A percentile compares a stretch with the other conserved stretches of the same genome.
These are phyloP conservation scores for Mayetiola destructor DNA, from an alignment of 2,888 invertebrate species.

Conservation along the genomic window DNA sequence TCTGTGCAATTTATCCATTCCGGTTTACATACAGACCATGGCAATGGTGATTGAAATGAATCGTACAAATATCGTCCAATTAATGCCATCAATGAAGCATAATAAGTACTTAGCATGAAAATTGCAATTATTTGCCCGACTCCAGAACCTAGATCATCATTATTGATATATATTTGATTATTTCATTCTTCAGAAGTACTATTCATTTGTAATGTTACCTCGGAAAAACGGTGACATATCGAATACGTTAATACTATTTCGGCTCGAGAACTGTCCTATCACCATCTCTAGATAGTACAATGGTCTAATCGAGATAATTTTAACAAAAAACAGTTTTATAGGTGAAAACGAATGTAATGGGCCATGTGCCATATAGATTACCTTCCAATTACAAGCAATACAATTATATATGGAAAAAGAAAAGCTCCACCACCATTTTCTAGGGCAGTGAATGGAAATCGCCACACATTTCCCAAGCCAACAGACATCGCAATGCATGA, in stretches of 20 bases:
- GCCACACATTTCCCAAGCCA: conserved; percentile 52
- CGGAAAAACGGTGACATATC: conserved; percentile 52
- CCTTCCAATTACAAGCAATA: conserved; percentile 45
- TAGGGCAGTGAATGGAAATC: conserved; percentile 48
- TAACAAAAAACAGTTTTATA: too few relatives aligned
- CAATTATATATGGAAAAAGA: conserved; percentile 48
- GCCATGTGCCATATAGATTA: too few relatives aligned
- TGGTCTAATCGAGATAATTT: too few relatives aligned
- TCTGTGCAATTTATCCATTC: conserved; percentile 40
- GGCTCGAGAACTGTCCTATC: conserved; percentile 56
- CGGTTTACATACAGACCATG: conserved; percentile 45
- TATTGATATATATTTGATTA: too few relatives aligned
- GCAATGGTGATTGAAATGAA: conserved; percentile 44
- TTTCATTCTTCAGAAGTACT: too few relatives aligned
- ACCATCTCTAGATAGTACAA: conserved; percentile 59
- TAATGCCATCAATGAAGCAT: conserved; percentile 51
- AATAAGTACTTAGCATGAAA: conserved; percentile 46
- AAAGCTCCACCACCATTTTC: conserved; percentile 56
- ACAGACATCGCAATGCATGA: conserved; percentile 43
- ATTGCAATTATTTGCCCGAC: conserved; percentile 42
- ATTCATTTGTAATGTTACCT: too few relatives aligned
- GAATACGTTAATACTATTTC: conserved; percentile 49
- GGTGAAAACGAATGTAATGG: too few relatives aligned
- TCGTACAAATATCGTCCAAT: conserved; percentile 46
- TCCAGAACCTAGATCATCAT: conserved; percentile 47